Conservation (phyloP, 2,113 vertebrate genomes). For the Eulemur macaco region DNA sequence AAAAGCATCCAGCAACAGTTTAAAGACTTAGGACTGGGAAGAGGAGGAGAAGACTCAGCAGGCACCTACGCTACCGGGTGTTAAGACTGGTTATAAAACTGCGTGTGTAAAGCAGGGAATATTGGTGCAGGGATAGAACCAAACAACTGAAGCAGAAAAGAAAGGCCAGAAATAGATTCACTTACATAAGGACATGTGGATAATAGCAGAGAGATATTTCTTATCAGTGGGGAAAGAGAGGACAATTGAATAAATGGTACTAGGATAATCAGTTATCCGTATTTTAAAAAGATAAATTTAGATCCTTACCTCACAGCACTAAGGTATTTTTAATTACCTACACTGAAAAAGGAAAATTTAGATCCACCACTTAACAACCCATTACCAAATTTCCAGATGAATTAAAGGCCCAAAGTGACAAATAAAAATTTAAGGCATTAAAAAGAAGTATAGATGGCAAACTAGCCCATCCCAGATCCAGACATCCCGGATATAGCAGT, state of each 20-base stretch:
- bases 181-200: too few relatives aligned
- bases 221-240: background rate
- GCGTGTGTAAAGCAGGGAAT: too few relatives aligned
- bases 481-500: background rate
- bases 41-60: background rate
- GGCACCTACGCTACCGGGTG: background rate
- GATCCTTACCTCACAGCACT: background rate
- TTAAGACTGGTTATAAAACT: background rate
- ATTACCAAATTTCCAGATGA: background rate
- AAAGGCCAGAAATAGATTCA: background rate
- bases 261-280: background rate
- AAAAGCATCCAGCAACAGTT: background rate
- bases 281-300: background rate
- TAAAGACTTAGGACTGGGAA: background rate
- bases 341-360: background rate
- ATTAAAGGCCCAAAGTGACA: background rate
- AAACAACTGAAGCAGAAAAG: background rate
- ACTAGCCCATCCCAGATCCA: too few relatives aligned
- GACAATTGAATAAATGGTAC: background rate
- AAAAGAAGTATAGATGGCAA: background rate
- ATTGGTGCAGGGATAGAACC: background rate
- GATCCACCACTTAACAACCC: background rate
- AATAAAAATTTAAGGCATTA: background rate
- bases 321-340: background rate
- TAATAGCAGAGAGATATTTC: too few relatives aligned